These are phyloP conservation scores for Saccostrea echinata DNA, from an alignment of 1,140 invertebrate genomes.

Conservation along the genomic window DNA sequence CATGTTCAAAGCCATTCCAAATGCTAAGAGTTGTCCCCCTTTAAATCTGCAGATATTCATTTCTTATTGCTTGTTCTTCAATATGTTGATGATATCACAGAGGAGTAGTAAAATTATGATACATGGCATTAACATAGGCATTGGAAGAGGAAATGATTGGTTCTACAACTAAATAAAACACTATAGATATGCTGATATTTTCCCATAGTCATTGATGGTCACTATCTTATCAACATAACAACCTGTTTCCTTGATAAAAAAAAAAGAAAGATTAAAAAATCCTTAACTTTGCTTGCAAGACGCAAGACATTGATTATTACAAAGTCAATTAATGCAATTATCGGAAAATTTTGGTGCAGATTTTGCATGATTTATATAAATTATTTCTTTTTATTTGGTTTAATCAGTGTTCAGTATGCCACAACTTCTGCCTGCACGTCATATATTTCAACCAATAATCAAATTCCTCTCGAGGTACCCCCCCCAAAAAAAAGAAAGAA, in stretches of 20 bases:
- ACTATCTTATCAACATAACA: neutral
- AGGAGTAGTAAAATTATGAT: too few species aligned
- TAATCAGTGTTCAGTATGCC: neutral
- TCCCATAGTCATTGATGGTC: neutral
- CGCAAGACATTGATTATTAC: neutral
- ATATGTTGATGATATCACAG: too few species aligned
- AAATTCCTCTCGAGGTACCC: neutral
- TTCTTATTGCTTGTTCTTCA: too few species aligned
- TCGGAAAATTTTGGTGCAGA: constrained; percentile 7
- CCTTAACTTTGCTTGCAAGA: neutral
- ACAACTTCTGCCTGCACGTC: neutral
- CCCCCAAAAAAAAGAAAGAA: too few species aligned
- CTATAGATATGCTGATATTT: neutral
- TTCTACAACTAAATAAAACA: neutral
- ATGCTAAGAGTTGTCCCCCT: too few species aligned
- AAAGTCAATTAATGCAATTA: neutral
- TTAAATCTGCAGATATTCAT: too few species aligned
- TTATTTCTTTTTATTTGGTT: constrained; percentile 3
- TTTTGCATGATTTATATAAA: neutral
- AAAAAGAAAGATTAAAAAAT: neutral
- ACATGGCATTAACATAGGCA: too few species aligned
- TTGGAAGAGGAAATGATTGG: too few species aligned
- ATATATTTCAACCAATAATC: neutral
- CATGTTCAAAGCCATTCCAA: too few species aligned
- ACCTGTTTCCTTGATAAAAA: neutral